Evolutionary conservation across 2,113 vertebrate genomes (phyloP), one percentile per base, ranked within the genome.

Genomic region (Pachyramphus minor): DNA sequence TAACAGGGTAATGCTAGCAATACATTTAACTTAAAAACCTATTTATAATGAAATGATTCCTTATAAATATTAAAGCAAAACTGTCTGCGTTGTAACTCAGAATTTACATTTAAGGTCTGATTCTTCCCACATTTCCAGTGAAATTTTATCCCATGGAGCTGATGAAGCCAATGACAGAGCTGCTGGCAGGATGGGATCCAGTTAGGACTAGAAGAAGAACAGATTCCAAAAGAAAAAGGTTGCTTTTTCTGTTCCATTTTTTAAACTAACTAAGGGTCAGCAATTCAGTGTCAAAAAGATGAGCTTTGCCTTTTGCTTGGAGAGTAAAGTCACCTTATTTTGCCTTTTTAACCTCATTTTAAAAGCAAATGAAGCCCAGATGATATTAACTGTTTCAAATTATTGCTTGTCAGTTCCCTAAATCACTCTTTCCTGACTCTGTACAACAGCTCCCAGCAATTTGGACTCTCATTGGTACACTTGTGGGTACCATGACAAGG

Each of bases 51-150:
- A 97, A 93, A 91, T 76, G 3, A 91, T 95, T 90, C 79, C 79
- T 94, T 89, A 77, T 95, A 93, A 96, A 96, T 91, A 89, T 92
- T 91, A 81, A 84, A 90, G 78, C n/a, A 87, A 92, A 89, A 86
- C 44, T 25, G 27, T 73, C 42, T 77, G 35, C 53, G 53, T 87
- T 30, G 6, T 74, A 92, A 92, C n/a, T 84, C 84, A 68, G 84
- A 5, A 35, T 52, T 87, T 84, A 79, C 69, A 84, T 89, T 71
- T 82, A 87, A 50, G n/a, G 45, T 8, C 55, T 56, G 33, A 69
- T 82, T 72, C 55, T 94, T 67, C 56, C 82, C 11, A 0, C 9
- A 47, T 33, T 72, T 85, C 59, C 87, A 49, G 19, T 59, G 33
- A 42, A 75, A 72, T 30, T 72, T 87, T 41, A 90, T 35, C 45